Evolutionary conservation across 2,113 vertebrate genomes (phyloP).

Genomic region (Apistogramma diplotaenia): DNA sequence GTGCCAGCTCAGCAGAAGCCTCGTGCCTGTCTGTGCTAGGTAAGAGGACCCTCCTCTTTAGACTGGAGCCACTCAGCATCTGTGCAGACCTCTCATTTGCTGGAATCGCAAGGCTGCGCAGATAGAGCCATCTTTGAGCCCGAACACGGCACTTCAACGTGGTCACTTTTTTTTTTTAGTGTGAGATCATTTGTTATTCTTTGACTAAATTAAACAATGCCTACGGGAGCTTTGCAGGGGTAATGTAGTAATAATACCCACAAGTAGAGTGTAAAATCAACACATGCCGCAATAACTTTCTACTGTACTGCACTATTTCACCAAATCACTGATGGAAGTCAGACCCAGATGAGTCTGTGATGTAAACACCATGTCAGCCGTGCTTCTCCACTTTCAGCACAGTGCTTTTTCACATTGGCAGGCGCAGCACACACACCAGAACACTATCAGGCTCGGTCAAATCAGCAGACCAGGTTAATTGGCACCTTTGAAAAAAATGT

Average conservation of each 20-base stretch:
- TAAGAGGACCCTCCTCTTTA: slow-evolving; percentile 38
- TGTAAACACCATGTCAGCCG: slow-evolving; percentile 35
- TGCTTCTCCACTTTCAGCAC: slow-evolving; percentile 28
- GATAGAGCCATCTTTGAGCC: slow-evolving; percentile 4
- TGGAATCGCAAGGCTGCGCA: slow-evolving; percentile 13
- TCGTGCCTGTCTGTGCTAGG: slow-evolving; percentile 35
- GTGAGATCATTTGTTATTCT: not conserved
- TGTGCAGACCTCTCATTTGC: slow-evolving; percentile 32
- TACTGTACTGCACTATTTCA: not conserved
- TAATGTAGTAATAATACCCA: not conserved
- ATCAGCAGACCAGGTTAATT: slow-evolving; percentile 38
- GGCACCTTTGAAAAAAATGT: slow-evolving; percentile 34
- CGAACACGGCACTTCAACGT: not conserved
- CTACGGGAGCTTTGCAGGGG: not conserved
- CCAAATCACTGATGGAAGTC: not conserved
- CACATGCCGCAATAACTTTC: not conserved
- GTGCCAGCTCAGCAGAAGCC: slow-evolving; percentile 55
- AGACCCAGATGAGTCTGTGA: slow-evolving; percentile 1
- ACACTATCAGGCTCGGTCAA: slow-evolving; percentile 34
- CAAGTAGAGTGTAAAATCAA: not conserved
- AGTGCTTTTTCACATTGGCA: slow-evolving; percentile 36
- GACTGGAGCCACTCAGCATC: slow-evolving; percentile 33
- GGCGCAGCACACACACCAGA: slow-evolving; percentile 46
- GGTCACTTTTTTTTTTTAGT: not conserved
- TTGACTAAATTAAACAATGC: not conserved